Evolutionary conservation across 2,888 invertebrate species (phyloP).

Genomic region (Dynastes maya): DNA sequence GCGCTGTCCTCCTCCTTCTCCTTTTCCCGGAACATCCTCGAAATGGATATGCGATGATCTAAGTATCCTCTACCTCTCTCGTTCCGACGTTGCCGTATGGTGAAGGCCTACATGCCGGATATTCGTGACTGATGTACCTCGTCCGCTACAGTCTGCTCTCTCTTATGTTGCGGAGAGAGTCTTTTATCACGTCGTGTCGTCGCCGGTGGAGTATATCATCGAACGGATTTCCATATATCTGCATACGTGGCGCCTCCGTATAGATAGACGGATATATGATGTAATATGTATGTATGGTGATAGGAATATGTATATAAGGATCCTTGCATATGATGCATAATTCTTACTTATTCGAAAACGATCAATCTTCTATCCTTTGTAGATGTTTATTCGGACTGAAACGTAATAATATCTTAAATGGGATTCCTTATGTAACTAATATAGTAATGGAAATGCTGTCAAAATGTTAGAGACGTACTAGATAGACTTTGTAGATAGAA

Average conservation of each 20-base stretch:
- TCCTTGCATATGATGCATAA: background rate
- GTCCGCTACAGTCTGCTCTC: conserved; percentile 30
- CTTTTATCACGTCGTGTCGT: conserved; percentile 42
- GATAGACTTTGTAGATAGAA: no score
- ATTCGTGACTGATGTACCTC: conserved; percentile 49
- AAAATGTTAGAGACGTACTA: background rate
- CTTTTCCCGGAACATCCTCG: background rate
- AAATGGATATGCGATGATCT: conserved; percentile 33
- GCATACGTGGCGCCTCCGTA: conserved; percentile 33
- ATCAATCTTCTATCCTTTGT: conserved; percentile 6
- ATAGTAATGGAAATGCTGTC: background rate
- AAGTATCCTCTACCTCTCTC: conserved; percentile 23
- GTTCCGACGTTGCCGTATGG: conserved; percentile 1
- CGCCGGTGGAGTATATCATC: conserved; percentile 27
- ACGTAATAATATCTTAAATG: background rate
- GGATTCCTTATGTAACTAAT: background rate
- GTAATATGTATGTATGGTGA: no score
- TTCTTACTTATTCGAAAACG: conserved; percentile 8
- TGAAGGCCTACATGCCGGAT: conserved; percentile 45
- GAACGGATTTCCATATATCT: conserved; percentile 46
- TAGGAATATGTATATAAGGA: conserved; percentile 2
- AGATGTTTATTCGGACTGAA: background rate
- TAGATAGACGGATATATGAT: background rate
- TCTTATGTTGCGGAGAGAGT: conserved; percentile 7
- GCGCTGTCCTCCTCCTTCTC: background rate